Evolutionary conservation across 2,888 invertebrate genomes (phyloP), one percentile per base, ranked within the genome.

Genomic region (Eulithis prunata): DNA sequence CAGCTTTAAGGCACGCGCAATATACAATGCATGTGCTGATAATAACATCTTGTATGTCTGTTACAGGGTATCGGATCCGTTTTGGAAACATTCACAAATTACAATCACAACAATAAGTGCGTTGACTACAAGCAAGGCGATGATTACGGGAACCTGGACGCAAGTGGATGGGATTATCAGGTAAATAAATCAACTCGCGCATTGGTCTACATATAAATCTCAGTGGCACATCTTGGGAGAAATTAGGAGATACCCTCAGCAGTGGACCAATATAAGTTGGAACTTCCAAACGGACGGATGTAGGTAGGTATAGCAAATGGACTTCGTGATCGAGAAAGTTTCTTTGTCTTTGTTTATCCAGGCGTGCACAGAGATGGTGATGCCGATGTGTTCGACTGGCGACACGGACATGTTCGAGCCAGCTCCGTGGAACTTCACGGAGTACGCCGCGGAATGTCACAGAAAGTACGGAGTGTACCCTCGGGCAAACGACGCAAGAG

Each of bases 301-400:
- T 21, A 21, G 21, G 21, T 21, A 21, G 21, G 21, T 21, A 21
- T 21, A 21, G 21, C 21, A 21, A 21, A 21, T 21, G 21, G 32
- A 32, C 32, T 32, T 32, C 32, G 32, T 32, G 32, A 32, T 4
- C 4, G 32, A 32, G n/a, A n/a, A n/a, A 6, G 32, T 32, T 6
- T 32, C 6, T 0, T 7, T 7, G 7, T 41, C 6, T 41, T 58
- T 32, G 11, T 53, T 43, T 65, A 63, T 75, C 1, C 91, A 98
- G 96, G 94, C 96, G 0, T 99, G 99, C 82, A 98, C 98, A 32
- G 99, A 99, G 89, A 98, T 99, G 97, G 96, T 98, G 67, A 98
- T 99, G 97, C 99, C 99, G 0, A 95, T 97, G 93, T 99, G 99
- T 86, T 91, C 95, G 8, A 95, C 95, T 72, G 97, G 96, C 49